Evolutionary conservation across 2,797 vertebrate species (phyloP).

Genomic region (Furcifer pardalis): DNA sequence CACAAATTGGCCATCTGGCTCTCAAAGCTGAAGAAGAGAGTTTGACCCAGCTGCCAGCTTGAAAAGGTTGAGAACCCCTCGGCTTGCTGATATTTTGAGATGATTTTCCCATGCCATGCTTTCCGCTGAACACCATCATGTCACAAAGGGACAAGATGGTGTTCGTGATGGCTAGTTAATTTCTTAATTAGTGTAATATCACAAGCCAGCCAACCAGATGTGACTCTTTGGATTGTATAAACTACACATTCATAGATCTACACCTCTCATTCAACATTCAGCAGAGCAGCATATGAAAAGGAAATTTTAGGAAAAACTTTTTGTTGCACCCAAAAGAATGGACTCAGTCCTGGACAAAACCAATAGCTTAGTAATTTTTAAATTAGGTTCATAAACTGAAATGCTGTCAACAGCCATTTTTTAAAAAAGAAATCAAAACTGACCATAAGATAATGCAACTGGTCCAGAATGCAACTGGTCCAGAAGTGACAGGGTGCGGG

Average conservation of each 20-base stretch:
- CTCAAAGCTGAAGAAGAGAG: too few species aligned
- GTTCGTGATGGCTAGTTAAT: too few species aligned
- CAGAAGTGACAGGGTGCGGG: too few species aligned
- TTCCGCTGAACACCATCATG: not conserved
- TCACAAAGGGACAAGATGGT: not conserved
- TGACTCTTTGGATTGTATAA: not conserved
- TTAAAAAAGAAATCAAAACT: not conserved
- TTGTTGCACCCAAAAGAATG: not conserved
- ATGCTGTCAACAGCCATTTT: not conserved
- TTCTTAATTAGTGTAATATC: too few species aligned
- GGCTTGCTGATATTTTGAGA: not conserved
- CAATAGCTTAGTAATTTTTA: not conserved
- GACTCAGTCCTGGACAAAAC: not conserved
- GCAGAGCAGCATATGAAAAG: not conserved
- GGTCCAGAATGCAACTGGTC: too few species aligned
- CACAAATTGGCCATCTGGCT: too few species aligned
- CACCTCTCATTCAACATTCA: not conserved
- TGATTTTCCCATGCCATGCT: not conserved
- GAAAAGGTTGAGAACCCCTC: too few species aligned
- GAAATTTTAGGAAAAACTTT: not conserved
- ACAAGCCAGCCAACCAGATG: too few species aligned
- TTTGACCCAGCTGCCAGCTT: too few species aligned
- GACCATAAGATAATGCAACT: not conserved
- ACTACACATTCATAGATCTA: not conserved
- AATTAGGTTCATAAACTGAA: not conserved